These are phyloP conservation scores for Thalpophila matura DNA, from an alignment of 2,888 invertebrate species.

Conservation along the genomic window DNA sequence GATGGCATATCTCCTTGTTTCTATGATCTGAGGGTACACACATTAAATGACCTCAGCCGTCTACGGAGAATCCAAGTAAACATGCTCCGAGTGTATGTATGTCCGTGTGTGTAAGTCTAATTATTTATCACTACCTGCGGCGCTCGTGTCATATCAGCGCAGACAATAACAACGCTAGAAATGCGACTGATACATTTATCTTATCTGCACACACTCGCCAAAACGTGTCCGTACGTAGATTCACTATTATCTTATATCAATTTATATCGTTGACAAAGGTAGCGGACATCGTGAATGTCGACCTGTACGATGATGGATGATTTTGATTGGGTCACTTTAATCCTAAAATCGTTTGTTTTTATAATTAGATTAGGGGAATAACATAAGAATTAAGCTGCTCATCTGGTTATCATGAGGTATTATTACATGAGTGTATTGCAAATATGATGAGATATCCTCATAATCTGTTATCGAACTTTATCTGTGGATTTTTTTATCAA, in stretches of 20 bases:
- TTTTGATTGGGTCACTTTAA: slow-evolving; percentile 8
- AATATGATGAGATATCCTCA: slow-evolving; percentile 4
- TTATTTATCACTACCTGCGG: slow-evolving; percentile 37
- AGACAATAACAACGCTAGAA: slow-evolving; percentile 62
- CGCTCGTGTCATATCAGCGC: slow-evolving; percentile 46
- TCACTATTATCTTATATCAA: slow-evolving; percentile 40
- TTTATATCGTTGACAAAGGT: slow-evolving; percentile 27
- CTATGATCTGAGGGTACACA: too few relatives aligned
- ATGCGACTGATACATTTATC: slow-evolving; percentile 55
- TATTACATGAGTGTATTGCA: slow-evolving; percentile 8
- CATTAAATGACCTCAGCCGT: slow-evolving; percentile 44
- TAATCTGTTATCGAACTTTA: slow-evolving; percentile 6
- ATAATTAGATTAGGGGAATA: slow-evolving; percentile 29
- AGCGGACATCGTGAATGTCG: slow-evolving; percentile 5
- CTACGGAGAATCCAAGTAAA: slow-evolving; percentile 36
- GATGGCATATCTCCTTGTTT: too few relatives aligned
- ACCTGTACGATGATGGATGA: slow-evolving; percentile 9
- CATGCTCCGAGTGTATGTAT: slow-evolving; percentile 7
- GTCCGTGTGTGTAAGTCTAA: slow-evolving; percentile 21
- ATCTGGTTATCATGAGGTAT: background rate
- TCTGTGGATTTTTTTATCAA: background rate
- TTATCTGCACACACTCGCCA: slow-evolving; percentile 53
- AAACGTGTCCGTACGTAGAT: slow-evolving; percentile 55
- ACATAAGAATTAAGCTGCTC: slow-evolving; percentile 21
- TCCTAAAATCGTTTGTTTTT: slow-evolving; percentile 9